phyloP scores from a whole-genome alignment of 1,140 invertebrate genomes.

The Gonioctena quinquepunctata region DNA sequence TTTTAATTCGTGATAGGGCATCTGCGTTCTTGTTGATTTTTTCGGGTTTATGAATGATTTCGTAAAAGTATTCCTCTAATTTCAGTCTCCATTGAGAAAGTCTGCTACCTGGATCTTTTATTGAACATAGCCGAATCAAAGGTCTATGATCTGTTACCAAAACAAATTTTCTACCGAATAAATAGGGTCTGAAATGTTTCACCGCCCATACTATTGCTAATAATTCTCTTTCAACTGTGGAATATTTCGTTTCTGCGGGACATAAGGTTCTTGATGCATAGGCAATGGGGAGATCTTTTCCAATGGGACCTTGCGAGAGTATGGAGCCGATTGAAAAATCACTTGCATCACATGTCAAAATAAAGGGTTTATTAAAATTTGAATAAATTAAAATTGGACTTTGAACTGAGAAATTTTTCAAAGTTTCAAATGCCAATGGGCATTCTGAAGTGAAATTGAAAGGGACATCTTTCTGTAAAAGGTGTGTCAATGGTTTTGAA shows the following conservation, averaged over 20 bases:
- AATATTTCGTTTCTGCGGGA: no score
- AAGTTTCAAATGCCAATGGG: no score
- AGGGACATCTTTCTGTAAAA: neutral
- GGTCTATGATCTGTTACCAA: neutral
- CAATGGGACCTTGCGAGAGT: neutral
- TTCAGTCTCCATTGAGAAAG: neutral
- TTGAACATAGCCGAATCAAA: neutral
- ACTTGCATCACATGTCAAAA: neutral
- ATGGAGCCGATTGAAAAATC: neutral
- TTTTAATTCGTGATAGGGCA: neutral
- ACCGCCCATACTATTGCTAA: no score
- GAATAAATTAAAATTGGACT: neutral
- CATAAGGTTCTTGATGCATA: no score
- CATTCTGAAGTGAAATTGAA: no score
- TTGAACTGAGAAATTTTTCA: neutral
- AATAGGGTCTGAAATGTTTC: no score
- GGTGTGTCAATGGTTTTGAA: neutral
- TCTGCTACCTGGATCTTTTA: neutral
- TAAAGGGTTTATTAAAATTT: neutral
- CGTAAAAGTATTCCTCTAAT: neutral
- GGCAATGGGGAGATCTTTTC: no score
- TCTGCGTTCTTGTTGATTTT: no score
- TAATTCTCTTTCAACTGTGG: no score
- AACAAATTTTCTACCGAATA: neutral
- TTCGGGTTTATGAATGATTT: neutral